A percentile compares a stretch with the other conserved stretches of the same genome.
Evolutionary conservation across 2,113 vertebrate genomes (phyloP).

Genomic region (Cochlearius cochlearius): DNA sequence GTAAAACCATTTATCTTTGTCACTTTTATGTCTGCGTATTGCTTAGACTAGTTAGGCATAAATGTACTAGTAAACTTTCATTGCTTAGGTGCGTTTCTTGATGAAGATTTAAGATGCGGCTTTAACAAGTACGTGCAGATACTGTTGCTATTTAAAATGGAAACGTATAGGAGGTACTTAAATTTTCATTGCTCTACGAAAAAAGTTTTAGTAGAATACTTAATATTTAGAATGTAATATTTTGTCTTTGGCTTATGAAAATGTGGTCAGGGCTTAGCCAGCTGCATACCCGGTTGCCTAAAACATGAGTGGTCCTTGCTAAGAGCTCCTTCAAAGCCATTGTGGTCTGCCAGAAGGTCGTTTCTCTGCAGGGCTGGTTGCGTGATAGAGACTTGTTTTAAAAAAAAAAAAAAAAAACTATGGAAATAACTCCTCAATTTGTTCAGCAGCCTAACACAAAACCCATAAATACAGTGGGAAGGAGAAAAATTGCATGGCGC

Average conservation of each 20-base stretch:
- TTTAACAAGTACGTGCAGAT: background rate
- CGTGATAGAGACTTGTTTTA: no score
- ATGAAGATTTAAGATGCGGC: fast-evolving
- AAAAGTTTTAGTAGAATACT: background rate
- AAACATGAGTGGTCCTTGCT: background rate
- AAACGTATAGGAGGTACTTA: fast-evolving
- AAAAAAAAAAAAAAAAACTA: no score
- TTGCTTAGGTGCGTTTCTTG: fast-evolving
- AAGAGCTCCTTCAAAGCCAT: fast-evolving
- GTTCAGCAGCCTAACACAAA: background rate
- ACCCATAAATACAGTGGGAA: fast-evolving
- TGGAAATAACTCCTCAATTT: no score
- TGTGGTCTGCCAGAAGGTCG: background rate
- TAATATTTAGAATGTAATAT: fast-evolving
- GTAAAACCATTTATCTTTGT: background rate
- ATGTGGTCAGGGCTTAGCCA: background rate
- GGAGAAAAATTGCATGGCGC: background rate
- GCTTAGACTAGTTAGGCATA: background rate
- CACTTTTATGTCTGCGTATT: fast-evolving
- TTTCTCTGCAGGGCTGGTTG: background rate
- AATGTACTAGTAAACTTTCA: fast-evolving
- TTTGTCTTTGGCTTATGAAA: background rate
- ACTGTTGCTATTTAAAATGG: background rate
- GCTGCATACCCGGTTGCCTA: fast-evolving
- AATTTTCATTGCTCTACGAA: fast-evolving